Percentiles rank a stretch among this genome's conserved stretches.
Conservation (phyloP, 2,113 vertebrate genomes). For the Labrus mixtus region DNA sequence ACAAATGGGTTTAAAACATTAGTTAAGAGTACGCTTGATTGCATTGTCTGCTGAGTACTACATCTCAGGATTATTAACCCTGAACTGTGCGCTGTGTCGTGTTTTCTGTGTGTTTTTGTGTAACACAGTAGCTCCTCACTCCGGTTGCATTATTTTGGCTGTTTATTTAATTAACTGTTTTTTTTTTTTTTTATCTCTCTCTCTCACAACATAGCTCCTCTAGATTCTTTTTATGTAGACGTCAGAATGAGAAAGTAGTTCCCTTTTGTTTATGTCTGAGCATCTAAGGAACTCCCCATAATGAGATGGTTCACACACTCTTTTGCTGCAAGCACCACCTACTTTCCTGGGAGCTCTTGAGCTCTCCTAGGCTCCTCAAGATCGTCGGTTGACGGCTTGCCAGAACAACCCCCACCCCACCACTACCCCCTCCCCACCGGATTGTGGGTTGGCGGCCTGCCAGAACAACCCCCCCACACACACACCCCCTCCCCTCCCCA, state of each 20-base stretch:
- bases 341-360: too few species aligned
- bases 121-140: neutral
- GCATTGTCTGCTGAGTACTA: constrained; percentile 3
- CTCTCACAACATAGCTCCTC: constrained; percentile 6
- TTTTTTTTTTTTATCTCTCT: constrained; percentile 35
- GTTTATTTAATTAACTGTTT: constrained; percentile 5
- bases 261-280: neutral
- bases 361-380: too few species aligned
- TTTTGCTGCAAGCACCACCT: too few species aligned
- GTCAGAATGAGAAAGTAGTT: neutral
- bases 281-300: neutral
- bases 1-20: constrained; percentile 37
- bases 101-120: neutral
- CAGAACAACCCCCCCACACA: too few species aligned
- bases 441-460: too few species aligned
- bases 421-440: too few species aligned
- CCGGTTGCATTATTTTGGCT: constrained; percentile 5
- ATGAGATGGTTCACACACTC: neutral
- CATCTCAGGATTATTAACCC: neutral
- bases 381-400: too few species aligned
- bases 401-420: too few species aligned
- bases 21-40: constrained; percentile 43
- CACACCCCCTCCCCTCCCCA: too few species aligned
- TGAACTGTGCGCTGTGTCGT: neutral
- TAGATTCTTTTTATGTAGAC: neutral